phyloP scores from a whole-genome alignment of 2,113 vertebrate genomes.

The Illadopsis cleaveri region DNA sequence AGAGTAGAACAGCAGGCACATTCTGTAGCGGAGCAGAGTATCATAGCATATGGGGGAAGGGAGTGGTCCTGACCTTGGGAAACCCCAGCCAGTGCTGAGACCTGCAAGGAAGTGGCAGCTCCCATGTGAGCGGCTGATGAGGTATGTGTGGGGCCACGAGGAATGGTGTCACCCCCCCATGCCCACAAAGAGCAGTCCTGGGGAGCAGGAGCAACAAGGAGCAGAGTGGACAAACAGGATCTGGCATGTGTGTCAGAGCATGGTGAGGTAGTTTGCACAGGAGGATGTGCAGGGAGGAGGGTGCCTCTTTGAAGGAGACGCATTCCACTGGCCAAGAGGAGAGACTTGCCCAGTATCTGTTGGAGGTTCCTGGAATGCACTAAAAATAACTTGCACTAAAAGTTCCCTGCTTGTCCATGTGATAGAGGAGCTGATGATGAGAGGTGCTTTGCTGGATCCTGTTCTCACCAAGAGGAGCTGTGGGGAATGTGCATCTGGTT shows the following conservation, averaged over 20 bases:
- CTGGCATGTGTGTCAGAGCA: not conserved
- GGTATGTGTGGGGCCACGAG: fast-evolving
- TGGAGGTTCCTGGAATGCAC: not conserved
- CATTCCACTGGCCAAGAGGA: not conserved
- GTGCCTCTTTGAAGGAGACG: not conserved
- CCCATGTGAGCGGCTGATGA: fast-evolving
- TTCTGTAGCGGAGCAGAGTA: fast-evolving
- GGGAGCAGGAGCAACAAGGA: fast-evolving
- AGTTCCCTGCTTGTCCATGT: not conserved
- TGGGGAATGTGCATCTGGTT: not conserved
- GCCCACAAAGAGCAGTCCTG: not conserved
- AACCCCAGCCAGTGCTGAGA: not conserved
- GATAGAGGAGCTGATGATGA: fast-evolving
- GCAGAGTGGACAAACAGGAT: not conserved
- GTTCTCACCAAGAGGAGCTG: not conserved
- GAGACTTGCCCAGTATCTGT: not conserved
- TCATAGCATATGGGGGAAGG: fast-evolving
- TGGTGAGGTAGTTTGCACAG: not conserved
- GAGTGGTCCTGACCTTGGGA: not conserved
- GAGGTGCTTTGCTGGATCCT: not conserved
- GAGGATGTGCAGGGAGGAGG: fast-evolving
- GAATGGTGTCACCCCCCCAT: not conserved
- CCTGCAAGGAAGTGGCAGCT: not conserved
- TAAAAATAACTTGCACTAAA: fast-evolving
- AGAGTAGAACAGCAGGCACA: not conserved